phyloP scores from a whole-genome alignment of 1,140 invertebrate genomes.

The Drosophila melanogaster region Release_6_plus_ISO1_MT NT_033779.5:5968501-5969000 shows the following conservation, averaged over 20 bases:
- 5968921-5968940: conserved; percentile 14
- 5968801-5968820: conserved; percentile 55
- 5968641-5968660: background rate
- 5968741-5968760: conserved; percentile 1
- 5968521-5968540: background rate
- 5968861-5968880: conserved; percentile 60
- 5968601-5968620: conserved; percentile 27
- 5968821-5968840: conserved; percentile 51
- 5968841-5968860: conserved; percentile 47
- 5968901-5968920: conserved; percentile 13
- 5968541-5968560: background rate
- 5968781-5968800: conserved; percentile 29
- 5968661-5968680: background rate
- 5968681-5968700: conserved; percentile 17
- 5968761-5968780: conserved; percentile 14
- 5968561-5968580: background rate
- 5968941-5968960: conserved; percentile 25
- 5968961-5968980: conserved; percentile 21
- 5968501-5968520: no score
- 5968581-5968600: background rate
- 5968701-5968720: conserved; percentile 12
- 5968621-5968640: no score
- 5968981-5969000: conserved; percentile 48
- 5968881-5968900: conserved; percentile 35
- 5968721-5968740: background rate